phyloP scores from a whole-genome alignment of 2,113 vertebrate species.

The Sander lucioperca region DNA sequence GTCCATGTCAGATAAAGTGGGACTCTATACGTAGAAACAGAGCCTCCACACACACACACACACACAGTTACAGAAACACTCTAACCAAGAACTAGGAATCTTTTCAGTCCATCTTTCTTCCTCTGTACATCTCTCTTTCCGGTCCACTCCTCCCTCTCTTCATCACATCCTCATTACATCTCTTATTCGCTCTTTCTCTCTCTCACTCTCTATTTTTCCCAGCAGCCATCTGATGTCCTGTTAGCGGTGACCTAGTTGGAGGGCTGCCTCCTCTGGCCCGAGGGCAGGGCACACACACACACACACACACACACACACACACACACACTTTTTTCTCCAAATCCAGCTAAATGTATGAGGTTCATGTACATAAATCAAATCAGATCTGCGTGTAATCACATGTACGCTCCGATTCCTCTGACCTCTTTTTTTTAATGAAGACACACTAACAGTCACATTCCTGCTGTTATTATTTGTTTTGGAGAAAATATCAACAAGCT shows the following conservation, averaged over 20 bases:
- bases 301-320: slow-evolving; percentile 28
- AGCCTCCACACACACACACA: slow-evolving; percentile 4
- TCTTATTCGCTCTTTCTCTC: slow-evolving; percentile 5
- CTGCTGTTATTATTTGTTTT: background rate
- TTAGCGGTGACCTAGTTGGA: slow-evolving; percentile 70
- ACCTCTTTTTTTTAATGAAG: slow-evolving; percentile 41
- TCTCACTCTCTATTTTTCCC: background rate
- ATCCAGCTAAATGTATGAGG: slow-evolving; percentile 14
- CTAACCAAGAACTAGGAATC: background rate
- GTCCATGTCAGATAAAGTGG: background rate
- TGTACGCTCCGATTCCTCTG: slow-evolving; percentile 57
- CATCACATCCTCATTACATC: slow-evolving; percentile 15
- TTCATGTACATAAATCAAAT: slow-evolving; percentile 54
- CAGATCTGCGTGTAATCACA: slow-evolving; percentile 32
- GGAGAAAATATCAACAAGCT: background rate
- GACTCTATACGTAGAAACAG: background rate
- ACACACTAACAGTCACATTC: background rate
- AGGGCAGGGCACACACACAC: slow-evolving; percentile 32
- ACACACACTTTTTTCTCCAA: slow-evolving; percentile 10
- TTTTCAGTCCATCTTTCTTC: background rate
- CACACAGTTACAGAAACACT: slow-evolving; percentile 13
- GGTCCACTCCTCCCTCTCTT: background rate
- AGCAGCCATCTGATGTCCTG: slow-evolving; percentile 53
- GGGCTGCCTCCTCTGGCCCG: slow-evolving; percentile 51
- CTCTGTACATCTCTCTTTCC: background rate